Evolutionary conservation across 2,113 vertebrate species (phyloP), one percentile per base, ranked within the genome.

Genomic region (Coreoperca whiteheadi): DNA sequence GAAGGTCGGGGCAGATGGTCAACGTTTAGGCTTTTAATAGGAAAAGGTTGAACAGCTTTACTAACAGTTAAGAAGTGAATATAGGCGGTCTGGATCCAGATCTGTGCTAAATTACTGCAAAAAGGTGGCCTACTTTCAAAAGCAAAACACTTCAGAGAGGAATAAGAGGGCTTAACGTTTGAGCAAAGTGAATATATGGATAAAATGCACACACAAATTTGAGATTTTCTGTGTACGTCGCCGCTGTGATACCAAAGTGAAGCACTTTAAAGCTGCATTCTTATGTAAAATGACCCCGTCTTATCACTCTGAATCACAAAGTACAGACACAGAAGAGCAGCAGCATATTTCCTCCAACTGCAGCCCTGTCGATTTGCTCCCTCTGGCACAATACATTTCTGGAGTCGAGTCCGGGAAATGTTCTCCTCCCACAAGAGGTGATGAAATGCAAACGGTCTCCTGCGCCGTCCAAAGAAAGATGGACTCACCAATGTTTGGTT

Each of bases 11-110:
- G 61, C 84, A 88, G 84, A 88, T 69, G 86, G 74, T 51, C 14
- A 28, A 59, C 30, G 37, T 64, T 78, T 81, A 50, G 32, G 66
- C 69, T 86, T 82, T 86, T 86, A 82, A 63, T 65, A 34, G 51
- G 54, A 64, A 51, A 51, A 51, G 68, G 68, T 57, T 28, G 15
- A 59, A 54, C 59, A 69, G 73, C 81, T 83, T 68, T 83, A 32
- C 46, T 34, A 11, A 67, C 30, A 50, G 51, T 81, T 72, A 61
- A 69, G 50, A 61, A 18, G 53, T 67, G 64, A 84, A 54, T 74
- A 28, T 30, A 53, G 59, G 25, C 51, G 0, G 46, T 73, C 32
- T 77, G 54, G 21, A 11, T 65, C 16, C 39, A 10, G 11, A 68
- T 39, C 25, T 46, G n/a, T 25, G 41, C 39, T 20, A 9, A 30